Conservation (phyloP, 2,113 vertebrate genomes). For the Notarius lentiginosus region DNA sequence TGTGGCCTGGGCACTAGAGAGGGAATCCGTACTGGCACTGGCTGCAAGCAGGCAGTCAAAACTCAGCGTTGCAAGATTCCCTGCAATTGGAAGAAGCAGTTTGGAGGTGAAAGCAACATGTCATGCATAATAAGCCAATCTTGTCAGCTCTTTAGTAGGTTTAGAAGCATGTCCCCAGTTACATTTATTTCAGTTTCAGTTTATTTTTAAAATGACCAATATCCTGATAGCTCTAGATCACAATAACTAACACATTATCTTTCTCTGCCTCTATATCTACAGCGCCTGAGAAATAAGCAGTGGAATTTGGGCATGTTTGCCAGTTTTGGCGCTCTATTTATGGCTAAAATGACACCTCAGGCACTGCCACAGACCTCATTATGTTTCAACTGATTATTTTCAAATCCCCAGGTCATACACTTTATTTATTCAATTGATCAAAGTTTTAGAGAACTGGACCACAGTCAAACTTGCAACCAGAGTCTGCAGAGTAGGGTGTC, state of each 20-base stretch:
- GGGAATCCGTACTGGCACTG: conserved; percentile 85
- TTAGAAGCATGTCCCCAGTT: neutral
- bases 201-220: neutral
- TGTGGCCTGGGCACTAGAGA: conserved; percentile 93
- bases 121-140: neutral
- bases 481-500: no score
- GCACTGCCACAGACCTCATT: neutral
- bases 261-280: neutral
- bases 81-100: conserved; percentile 99
- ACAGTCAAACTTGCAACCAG: neutral
- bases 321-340: neutral
- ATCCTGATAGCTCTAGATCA: neutral
- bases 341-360: neutral
- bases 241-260: neutral
- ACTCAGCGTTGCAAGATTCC: conserved; percentile 99
- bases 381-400: neutral
- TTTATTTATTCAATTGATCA: neutral
- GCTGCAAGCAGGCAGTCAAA: conserved; percentile 96
- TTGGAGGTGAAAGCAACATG: conserved; percentile 81
- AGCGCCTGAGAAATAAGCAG: neutral
- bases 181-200: neutral
- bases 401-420: neutral
- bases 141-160: neutral
- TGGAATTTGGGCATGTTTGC: neutral
- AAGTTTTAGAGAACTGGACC: neutral